Evolutionary conservation across 2,888 invertebrate genomes (phyloP), one percentile per base, ranked within the genome.

Genomic region (Notodonta ziczac): DNA sequence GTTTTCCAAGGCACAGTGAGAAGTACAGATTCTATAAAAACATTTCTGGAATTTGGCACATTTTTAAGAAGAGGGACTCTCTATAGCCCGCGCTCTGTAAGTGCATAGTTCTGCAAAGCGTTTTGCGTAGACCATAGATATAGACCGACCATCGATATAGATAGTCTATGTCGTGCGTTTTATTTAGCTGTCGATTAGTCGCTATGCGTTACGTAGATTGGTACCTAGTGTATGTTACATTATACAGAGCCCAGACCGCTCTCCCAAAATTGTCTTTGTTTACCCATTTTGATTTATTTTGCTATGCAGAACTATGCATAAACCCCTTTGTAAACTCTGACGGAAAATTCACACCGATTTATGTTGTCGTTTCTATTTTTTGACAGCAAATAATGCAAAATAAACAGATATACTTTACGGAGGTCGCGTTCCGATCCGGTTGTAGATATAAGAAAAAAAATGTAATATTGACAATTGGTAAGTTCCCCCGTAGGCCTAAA

Each of bases 61-160:
- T 92, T 63, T 93, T 93, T 88, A 91, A 90, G 83, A 85, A 76
- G 83, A 89, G 82, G 77, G 82, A 86, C 53, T 64, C 78, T 5
- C 65, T 79, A 58, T 78, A 73, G 65, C 59, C 70, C 76, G 35
- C 13, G 53, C 35, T 78, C 82, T 86, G 93, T 93, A 89, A 93
- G 93, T 92, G 93, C 93, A 93, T 93, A 88, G 93, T 92, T 93
- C 93, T 92, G 93, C 93, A 91, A 86, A 81, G 83, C 84, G 74
- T 77, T 70, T 58, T 64, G 56, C 59, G 62, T 78, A 74, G 63
- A 60, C 56, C 56, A 35, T 35, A 35, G 35, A 35, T 35, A 35
- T 35, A 35, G 2, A 35, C 35, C 7, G 35, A 35, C 35, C 35
- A 35, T 35, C 5, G 35, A 35, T 35, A 35, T 35, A 35, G 35